phyloP scores from a whole-genome alignment of 2,113 vertebrate genomes.

The Herpailurus yagouaroundi region DNA sequence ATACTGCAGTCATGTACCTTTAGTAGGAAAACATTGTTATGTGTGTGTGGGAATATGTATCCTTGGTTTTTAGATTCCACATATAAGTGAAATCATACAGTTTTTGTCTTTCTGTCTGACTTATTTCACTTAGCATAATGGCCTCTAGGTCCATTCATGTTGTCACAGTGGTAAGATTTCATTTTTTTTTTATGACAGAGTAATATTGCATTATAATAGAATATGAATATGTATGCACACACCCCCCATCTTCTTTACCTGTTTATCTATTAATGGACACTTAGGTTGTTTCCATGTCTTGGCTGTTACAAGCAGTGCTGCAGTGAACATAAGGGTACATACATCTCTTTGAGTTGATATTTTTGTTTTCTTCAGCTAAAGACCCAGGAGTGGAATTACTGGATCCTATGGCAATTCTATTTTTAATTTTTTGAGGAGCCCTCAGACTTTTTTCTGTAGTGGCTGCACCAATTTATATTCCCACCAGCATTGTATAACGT shows the following conservation, averaged over 20 bases:
- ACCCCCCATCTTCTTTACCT: background rate
- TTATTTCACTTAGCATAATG: background rate
- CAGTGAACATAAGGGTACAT: background rate
- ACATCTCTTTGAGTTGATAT: background rate
- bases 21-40: background rate
- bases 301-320: background rate
- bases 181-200: background rate
- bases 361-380: background rate
- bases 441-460: background rate
- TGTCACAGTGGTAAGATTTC: background rate
- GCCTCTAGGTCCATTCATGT: background rate
- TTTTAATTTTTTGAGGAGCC: background rate
- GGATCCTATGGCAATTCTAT: background rate
- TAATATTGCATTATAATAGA: background rate
- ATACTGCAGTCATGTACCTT: background rate
- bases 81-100: background rate
- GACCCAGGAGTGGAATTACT: background rate
- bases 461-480: background rate
- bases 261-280: background rate
- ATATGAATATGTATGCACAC: background rate
- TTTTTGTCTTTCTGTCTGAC: background rate
- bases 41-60: background rate
- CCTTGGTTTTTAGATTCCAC: background rate
- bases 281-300: background rate
- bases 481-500: background rate